Conservation (phyloP, 2,113 vertebrate species). For the Heteronetta atricapilla region DNA sequence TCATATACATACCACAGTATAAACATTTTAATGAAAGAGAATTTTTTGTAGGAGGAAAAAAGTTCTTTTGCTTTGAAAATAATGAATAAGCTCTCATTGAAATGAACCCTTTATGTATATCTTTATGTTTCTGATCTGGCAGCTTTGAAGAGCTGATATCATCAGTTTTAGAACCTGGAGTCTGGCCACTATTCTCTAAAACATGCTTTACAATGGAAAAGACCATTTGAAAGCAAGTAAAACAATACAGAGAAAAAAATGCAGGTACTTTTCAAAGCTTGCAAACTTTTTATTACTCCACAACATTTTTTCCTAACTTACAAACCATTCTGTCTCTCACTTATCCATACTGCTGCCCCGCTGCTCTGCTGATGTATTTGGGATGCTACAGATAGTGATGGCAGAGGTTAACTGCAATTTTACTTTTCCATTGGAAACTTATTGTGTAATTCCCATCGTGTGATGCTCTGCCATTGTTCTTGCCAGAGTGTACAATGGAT, state of each 20-base stretch:
- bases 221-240: slow-evolving; percentile 25
- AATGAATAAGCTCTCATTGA: slow-evolving; percentile 55
- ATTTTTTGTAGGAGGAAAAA: slow-evolving; percentile 59
- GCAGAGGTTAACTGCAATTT: background rate
- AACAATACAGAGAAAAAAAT: background rate
- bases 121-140: slow-evolving; percentile 64
- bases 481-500: background rate
- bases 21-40: slow-evolving; percentile 65
- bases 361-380: background rate
- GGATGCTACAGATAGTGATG: background rate
- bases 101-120: slow-evolving; percentile 57
- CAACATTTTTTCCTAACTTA: background rate
- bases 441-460: background rate
- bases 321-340: background rate
- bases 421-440: background rate
- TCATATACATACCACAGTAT: slow-evolving; percentile 44
- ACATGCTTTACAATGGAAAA: slow-evolving; percentile 41
- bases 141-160: slow-evolving; percentile 71
- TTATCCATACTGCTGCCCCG: background rate
- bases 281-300: background rate
- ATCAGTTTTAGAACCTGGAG: slow-evolving; percentile 65
- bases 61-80: slow-evolving; percentile 61
- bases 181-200: slow-evolving; percentile 56
- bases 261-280: background rate
- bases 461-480: background rate